These are phyloP conservation scores for Cremastinae sp. DNA, from an alignment of 2,888 invertebrate genomes.

Conservation along the genomic window DNA sequence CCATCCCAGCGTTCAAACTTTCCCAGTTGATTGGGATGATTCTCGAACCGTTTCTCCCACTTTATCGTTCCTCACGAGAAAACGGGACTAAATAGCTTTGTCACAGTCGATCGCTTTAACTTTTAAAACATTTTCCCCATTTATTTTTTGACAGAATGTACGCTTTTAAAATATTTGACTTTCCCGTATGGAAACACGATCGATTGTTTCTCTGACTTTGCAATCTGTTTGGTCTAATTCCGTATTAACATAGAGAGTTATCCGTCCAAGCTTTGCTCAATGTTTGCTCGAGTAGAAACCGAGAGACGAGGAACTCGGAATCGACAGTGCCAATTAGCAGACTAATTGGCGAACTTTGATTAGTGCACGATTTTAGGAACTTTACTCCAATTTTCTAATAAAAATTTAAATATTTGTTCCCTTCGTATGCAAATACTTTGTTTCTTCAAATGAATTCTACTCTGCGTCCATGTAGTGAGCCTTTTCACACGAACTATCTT, in stretches of 20 bases:
- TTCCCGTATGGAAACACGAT: too few species aligned
- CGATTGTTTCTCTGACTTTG: too few species aligned
- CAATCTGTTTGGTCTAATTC: too few species aligned
- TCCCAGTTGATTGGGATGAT: slow-evolving; percentile 63
- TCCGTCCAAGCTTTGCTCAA: neutral
- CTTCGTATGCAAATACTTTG: too few species aligned
- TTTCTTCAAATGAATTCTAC: too few species aligned
- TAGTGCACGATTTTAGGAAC: neutral
- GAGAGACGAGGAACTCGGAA: neutral
- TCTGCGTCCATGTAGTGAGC: too few species aligned
- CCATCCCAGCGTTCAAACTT: slow-evolving; percentile 61
- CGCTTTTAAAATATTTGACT: too few species aligned
- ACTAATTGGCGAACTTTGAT: slow-evolving; percentile 42
- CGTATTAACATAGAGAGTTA: too few species aligned
- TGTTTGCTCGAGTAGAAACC: neutral
- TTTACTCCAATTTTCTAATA: neutral
- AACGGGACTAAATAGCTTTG: slow-evolving; percentile 46
- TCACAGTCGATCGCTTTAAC: slow-evolving; percentile 36
- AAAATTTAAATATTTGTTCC: too few species aligned
- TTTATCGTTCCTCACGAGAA: slow-evolving; percentile 33
- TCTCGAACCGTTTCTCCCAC: slow-evolving; percentile 42
- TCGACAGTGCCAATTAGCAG: slow-evolving; percentile 36
- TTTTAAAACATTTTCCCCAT: neutral
- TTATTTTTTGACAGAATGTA: too few species aligned
- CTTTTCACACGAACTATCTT: too few species aligned